Evolutionary conservation across 2,797 vertebrate species (phyloP), one percentile per base, ranked within the genome.

Genomic region (Salmo trutta): DNA sequence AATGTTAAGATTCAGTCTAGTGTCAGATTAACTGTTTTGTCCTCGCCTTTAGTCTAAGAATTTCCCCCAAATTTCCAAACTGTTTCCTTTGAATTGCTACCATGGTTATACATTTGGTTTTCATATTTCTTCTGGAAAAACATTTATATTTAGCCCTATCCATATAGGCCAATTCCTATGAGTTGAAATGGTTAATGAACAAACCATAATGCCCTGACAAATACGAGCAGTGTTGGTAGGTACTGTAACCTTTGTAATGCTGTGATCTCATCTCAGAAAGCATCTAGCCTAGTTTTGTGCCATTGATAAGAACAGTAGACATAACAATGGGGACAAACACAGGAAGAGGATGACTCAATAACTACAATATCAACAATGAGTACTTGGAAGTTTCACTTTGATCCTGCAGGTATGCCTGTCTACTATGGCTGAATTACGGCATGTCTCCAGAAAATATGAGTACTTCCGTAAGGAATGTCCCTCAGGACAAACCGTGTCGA

Each of bases 391-490:
- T n/a, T n/a, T 19, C 56, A 59, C 67, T 47, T 41, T 70, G 67
- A 70, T n/a, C 33, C 52, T 33, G 29, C 71, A 36, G 71, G 71
- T 56, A 52, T 59, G 71, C 19, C 71, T 4, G 68, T 14, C 19
- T 4, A 24, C 24, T 52, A 51, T 52, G n/a, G 14, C 52, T 59
- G 27, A 5, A 17, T 21, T 31, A 73, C 27, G 52, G 29, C 10
- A 7, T n/a, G 24, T 21, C 71, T 31, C 0, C 51, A 73, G 29
- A 33, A 33, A 31, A 51, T 3, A 5, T 7, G 21, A 10, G 6
- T 59, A 21, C 24, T 16, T 33, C 15, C 31, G 6, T 33, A 21
- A 70, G 36, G 29, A 69, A 69, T 59, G 54, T 4, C 67, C 67
- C 68, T 70, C 16, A 21, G 68, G 68, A 47, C 33, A 19, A 3